Evolutionary conservation across 30 jellyfish, hydroid and myxozoan genomes (phyloP).

Genomic region (Mastigias papua): DNA sequence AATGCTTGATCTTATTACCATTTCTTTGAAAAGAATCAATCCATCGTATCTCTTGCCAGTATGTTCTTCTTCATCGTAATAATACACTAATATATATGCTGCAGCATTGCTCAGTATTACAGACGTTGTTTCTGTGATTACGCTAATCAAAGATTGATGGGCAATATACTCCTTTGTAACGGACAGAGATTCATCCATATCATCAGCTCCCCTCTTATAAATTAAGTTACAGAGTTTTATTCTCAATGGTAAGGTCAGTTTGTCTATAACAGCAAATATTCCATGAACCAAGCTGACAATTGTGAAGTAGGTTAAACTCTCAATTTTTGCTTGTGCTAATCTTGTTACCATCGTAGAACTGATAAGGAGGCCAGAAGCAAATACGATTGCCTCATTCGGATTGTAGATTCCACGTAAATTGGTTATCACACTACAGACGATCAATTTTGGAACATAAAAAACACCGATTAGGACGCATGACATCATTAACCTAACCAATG

Average conservation of each 20-base stretch:
- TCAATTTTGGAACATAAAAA: conserved; percentile 19
- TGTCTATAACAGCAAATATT: conserved; percentile 14
- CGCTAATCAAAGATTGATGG: conserved; percentile 17
- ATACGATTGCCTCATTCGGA: not conserved
- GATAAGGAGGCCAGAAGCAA: not conserved
- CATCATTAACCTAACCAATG: not conserved
- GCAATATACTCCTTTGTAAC: not conserved
- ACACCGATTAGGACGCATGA: not conserved
- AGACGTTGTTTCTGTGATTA: conserved; percentile 35
- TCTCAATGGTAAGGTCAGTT: conserved; percentile 11
- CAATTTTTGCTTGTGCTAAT: conserved; percentile 35
- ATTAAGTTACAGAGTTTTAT: not conserved
- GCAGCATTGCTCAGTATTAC: conserved; percentile 32
- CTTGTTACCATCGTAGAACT: conserved; percentile 4
- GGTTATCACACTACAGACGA: not conserved
- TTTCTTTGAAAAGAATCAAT: not conserved
- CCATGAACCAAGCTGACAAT: conserved; percentile 41
- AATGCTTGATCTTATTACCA: conserved; percentile 12
- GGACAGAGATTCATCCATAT: not conserved
- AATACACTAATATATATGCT: conserved; percentile 10
- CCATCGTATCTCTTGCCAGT: conserved; percentile 37
- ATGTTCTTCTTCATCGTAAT: conserved; percentile 15
- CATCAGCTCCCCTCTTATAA: not conserved
- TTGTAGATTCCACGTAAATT: not conserved
- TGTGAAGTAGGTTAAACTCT: conserved; percentile 4